Conservation (phyloP, 2,888 invertebrate species). For the Tetrapedia diversipes region DNA sequence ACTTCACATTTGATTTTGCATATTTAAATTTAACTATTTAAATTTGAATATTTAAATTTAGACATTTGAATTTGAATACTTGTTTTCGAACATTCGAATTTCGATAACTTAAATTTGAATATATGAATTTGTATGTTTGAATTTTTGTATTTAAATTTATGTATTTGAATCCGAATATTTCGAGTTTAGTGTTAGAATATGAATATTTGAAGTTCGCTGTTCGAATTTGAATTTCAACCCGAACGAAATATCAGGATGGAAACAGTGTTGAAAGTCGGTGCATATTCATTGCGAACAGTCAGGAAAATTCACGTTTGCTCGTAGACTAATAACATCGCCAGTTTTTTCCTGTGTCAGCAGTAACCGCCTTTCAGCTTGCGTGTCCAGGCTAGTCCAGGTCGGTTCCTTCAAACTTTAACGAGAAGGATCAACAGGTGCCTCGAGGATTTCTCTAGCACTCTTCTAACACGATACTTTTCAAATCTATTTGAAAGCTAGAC, state of each 20-base stretch:
- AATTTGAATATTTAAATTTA: not conserved
- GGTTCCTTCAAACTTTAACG: conserved; percentile 77
- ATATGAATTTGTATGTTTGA: not conserved
- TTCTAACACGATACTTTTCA: conserved; percentile 61
- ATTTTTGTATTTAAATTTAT: not conserved
- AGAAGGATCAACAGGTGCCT: conserved; percentile 80
- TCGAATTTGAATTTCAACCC: not conserved
- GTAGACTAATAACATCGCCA: conserved; percentile 27
- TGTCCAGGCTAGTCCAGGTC: conserved; percentile 73
- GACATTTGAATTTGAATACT: not conserved
- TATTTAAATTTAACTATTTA: not conserved
- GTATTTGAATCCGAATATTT: not conserved
- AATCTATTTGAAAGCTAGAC: conserved; percentile 35
- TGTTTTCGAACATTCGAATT: not conserved
- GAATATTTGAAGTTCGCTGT: not conserved
- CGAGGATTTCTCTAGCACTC: conserved; percentile 67
- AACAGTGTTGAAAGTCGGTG: not conserved
- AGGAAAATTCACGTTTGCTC: conserved; percentile 39
- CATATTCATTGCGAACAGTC: not conserved
- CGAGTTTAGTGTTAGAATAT: not conserved
- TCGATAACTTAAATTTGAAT: not conserved
- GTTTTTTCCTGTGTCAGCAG: conserved; percentile 44
- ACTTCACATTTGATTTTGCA: not conserved
- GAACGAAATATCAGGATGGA: no score
- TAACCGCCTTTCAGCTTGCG: conserved; percentile 55